Base-by-base conservation (phyloP, 1,140 invertebrate species). In the Oryctes rhinoceros region DNA sequence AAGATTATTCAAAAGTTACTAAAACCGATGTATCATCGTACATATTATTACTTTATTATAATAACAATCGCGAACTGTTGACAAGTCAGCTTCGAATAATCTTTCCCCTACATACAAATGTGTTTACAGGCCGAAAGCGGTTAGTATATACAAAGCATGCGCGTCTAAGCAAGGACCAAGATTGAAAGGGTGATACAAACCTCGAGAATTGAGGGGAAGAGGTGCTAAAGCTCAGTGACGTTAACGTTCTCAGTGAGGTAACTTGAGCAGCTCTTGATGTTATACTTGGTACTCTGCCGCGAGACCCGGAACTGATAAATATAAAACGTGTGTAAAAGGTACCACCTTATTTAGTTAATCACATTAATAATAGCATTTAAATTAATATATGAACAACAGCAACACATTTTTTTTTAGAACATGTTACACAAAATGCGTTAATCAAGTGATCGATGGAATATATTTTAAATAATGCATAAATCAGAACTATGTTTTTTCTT, bases 241-340 rank as follows among this genome's bases (percentile, higher is more conserved):
- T 86, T 84, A 90, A 86, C 80, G 88, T 89, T 88, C 89, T 90
- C 83, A 91, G 86, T 65, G 89, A 88, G 82, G 89, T 86, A 76
- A 91, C 90, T 88, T 91, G 90, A 80, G 88, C 65, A 13, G 65
- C 88, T 71, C 65, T 71, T 86, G 88, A 88, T 80, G 90, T 90
- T 84, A 90, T 87, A 84, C 90, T 90, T 84, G 89, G 89, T 82
- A 90, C 89, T 85, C 90, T 88, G 84, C 88, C 89, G 83, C 89
- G 88, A 88, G 85, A 88, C 83, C 87, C 84, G 82, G 83, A 37
- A 80, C 79, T 82, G 83, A 82, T 84, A 84, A 83, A 78, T 79
- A 83, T 59, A 71, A 62, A 71, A 71, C 24, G 65, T 35, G 13
- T 71, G 18, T 80, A 80, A 80, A 44, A 80, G 81, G 65, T 79